Evolutionary conservation across 2,888 invertebrate genomes (phyloP).

Genomic region (Mesoligia furuncula): DNA sequence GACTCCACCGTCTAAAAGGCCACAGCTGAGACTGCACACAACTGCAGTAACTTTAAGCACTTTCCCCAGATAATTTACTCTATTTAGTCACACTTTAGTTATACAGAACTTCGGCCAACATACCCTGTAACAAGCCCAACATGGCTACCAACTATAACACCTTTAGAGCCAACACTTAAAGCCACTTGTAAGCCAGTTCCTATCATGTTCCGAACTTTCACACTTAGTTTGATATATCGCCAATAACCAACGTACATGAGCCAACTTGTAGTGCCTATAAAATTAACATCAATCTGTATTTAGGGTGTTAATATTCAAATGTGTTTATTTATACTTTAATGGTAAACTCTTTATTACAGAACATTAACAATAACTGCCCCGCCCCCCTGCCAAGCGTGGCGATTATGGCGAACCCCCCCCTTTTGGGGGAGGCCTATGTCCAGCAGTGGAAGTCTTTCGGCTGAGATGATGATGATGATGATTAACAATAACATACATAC

Average conservation of each 20-base stretch:
- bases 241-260: constrained; percentile 63
- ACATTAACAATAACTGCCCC: no score
- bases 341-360: no score
- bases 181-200: constrained; percentile 62
- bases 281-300: constrained; percentile 59
- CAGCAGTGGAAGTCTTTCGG: no score
- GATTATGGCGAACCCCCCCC: no score
- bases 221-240: constrained; percentile 77
- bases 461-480: no score
- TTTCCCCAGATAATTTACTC: constrained; percentile 45
- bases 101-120: constrained; percentile 42
- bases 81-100: constrained; percentile 50
- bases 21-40: constrained; percentile 37
- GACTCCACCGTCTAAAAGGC: constrained; percentile 26
- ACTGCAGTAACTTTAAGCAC: constrained; percentile 35
- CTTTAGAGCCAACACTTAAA: constrained; percentile 52
- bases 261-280: constrained; percentile 48
- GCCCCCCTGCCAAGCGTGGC: no score
- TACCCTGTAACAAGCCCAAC: constrained; percentile 44
- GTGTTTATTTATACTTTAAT: constrained; percentile 29
- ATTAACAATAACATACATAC: no score
- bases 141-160: constrained; percentile 58
- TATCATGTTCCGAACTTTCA: constrained; percentile 70
- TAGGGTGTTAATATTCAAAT: constrained; percentile 40
- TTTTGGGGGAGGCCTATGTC: no score